Evolutionary conservation across 1,140 invertebrate species (phyloP), one percentile per base, ranked within the genome.

Genomic region (Centruroides vittatus): DNA sequence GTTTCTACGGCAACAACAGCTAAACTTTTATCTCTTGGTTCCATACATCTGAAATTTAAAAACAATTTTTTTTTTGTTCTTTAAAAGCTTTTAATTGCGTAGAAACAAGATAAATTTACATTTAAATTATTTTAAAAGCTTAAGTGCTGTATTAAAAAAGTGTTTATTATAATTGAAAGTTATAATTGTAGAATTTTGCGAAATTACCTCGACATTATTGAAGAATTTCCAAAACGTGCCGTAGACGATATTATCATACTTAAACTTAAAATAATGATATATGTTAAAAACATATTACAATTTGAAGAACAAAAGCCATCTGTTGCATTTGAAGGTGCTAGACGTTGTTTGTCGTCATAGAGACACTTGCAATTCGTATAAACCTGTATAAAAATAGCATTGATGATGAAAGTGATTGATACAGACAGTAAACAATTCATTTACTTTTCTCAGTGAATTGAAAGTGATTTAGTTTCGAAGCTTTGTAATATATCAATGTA

Each of bases 1-100:
- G 58, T 52, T 54, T 58, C 55, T 12, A 63, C 54, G 12, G 50
- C 47, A 36, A 64, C 64, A 4, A 68, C 10, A n/a, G 67, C 67
- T 48, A 68, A 54, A 49, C 55, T 62, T 62, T 68, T 68, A 55
- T 68, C 67, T 47, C 56, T 48, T 35, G 59, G 55, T 49, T 67
- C 66, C 11, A 68, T 66, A 60, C 61, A 64, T 61, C 67, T 63
- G 35, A 13, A 57, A 46, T 13, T n/a, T n/a, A 41, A 5, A 47
- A 36, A 57, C 10, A n/a, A 7, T 13, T 13, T 51, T 51, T 51
- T 51, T 51, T 51, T 13, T 5, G 5, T n/a, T 2, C 4, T 51
- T 23, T 23, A 23, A 23, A 23, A 23, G 23, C 23, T 23, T 23
- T 23, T 23, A 23, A 23, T 23, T 23, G 23, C 23, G 23, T 23